Base-by-base conservation (phyloP, 2,888 invertebrate genomes). In the Caenorhabditis sp. region DNA sequence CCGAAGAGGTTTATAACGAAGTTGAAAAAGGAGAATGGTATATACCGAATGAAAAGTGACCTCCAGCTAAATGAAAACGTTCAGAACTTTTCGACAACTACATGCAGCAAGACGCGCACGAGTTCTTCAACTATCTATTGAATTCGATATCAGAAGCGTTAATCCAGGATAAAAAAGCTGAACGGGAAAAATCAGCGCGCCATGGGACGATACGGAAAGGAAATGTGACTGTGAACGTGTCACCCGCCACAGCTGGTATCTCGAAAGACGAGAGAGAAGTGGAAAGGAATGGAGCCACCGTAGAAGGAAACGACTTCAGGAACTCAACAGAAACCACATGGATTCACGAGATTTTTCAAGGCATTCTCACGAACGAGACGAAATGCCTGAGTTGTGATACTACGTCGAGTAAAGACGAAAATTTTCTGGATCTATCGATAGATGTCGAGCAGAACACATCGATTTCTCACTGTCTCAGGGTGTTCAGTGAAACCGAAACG, bases 341-440 rank as follows among this genome's bases (percentile, higher is more conserved):
- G 99, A 98, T 99, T 82, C 98, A 98, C 93, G 99, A 99, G 94
- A 98, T 99, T 93, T 99, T 99, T 94, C 98, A 99, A 94, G 99
- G 99, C 87, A 98, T 98, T 72, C 94, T 99, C 85, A 99, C 99
- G 4, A 98, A 98, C 93, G 99, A 99, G 94, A 99, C 99, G 1
- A 94, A 97, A 90, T 99, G 99, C 94, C 95, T 99, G 90, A 99
- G 98, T 94, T 99, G 99, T 94, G 99, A 99, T 94, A 98, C 98
- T 87, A 97, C 98, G 59, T 97, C 98, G 94, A 97, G 97, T 94
- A 99, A 98, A 94, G 98, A 99, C 93, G 99, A 99, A 93, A 97
- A 99, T 93, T 99, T 99, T 93, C 96, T 99, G 92, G 99, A 99
- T 89, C 94, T 99, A 88, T 98, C 98, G 94, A 98, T 99, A 86